phyloP scores from a whole-genome alignment of 2,797 vertebrate genomes.

The Xiphorhynchus erythropygius region DNA sequence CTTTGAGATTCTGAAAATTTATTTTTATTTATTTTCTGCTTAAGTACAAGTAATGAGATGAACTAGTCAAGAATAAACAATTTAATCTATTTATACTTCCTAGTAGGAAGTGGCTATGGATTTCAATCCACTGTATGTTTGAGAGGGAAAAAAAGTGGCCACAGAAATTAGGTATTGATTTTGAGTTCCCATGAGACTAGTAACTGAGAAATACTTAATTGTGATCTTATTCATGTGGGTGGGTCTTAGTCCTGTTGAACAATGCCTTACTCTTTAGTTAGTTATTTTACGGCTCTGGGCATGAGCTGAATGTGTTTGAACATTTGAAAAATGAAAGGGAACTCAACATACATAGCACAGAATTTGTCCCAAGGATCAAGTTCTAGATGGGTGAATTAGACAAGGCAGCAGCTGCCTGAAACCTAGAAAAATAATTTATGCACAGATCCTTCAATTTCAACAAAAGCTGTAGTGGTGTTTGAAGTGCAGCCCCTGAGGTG shows the following conservation, averaged over 20 bases:
- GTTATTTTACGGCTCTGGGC: neutral
- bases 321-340: neutral
- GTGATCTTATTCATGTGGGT: neutral
- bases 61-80: neutral
- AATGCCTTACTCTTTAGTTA: neutral
- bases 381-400: neutral
- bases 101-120: neutral
- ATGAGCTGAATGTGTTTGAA: neutral
- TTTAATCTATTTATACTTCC: neutral
- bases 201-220: neutral
- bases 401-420: neutral
- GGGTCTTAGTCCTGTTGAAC: neutral
- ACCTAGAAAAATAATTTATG: neutral
- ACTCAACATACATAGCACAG: neutral
- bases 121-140: neutral
- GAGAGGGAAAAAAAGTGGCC: neutral
- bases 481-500: neutral
- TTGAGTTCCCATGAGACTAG: neutral
- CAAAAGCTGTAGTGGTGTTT: neutral
- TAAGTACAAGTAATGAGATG: neutral
- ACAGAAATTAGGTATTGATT: neutral
- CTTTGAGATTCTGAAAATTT: neutral
- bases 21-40: neutral
- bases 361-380: neutral
- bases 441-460: neutral